Conservation (phyloP, 1,140 invertebrate genomes). For the Ctenoplectra terminalis region DNA sequence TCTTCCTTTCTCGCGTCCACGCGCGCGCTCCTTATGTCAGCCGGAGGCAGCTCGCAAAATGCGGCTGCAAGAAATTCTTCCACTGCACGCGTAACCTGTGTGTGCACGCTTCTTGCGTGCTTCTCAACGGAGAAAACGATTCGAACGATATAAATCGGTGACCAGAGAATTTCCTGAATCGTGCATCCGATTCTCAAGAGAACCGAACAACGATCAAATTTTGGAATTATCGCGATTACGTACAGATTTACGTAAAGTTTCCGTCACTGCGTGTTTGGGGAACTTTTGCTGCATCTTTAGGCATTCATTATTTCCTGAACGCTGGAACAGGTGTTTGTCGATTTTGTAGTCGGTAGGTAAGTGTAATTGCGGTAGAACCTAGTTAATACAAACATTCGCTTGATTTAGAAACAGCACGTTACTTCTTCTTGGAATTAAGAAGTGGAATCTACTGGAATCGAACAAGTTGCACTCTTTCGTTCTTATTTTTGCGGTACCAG, state of each 20-base stretch:
- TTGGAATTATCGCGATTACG: not conserved
- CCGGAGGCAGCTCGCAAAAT: conserved; percentile 52
- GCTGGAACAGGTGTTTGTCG: conserved; percentile 4
- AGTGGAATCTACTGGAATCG: too few relatives aligned
- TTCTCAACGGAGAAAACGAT: conserved; percentile 17
- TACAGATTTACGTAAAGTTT: not conserved
- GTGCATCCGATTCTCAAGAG: not conserved
- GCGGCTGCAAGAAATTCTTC: conserved; percentile 47
- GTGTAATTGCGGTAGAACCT: not conserved
- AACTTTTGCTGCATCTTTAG: not conserved
- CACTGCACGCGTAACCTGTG: conserved; percentile 28
- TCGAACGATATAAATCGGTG: not conserved
- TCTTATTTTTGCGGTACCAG: not conserved
- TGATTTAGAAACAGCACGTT: not conserved
- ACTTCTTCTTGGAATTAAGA: conserved; percentile 9
- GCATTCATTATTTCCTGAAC: not conserved
- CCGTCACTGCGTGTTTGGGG: not conserved
- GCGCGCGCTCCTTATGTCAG: conserved; percentile 53
- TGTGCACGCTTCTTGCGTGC: not conserved
- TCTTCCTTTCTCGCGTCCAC: not conserved
- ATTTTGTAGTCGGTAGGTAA: not conserved
- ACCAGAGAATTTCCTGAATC: not conserved
- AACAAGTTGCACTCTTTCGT: not conserved
- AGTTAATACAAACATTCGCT: not conserved
- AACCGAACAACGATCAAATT: not conserved